Conservation (phyloP, 2,888 invertebrate species). For the Glaucopsyche alexis region DNA sequence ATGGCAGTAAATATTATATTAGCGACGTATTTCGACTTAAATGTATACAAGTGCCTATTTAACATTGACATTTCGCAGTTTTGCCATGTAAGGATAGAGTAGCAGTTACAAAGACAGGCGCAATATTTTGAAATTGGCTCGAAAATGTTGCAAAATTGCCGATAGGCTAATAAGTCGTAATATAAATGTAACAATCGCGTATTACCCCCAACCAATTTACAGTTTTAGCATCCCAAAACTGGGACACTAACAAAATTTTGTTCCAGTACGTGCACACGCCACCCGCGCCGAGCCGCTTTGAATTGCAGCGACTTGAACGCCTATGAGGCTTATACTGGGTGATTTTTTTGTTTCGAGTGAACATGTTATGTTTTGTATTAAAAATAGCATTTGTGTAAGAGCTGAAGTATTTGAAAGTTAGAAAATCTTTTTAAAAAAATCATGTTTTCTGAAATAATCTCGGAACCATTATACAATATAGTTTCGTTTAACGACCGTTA, state of each 20-base stretch:
- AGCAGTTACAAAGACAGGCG: not conserved
- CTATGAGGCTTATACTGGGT: no score
- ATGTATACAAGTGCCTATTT: not conserved
- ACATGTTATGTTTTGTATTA: no score
- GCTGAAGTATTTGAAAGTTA: no score
- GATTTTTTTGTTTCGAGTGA: no score
- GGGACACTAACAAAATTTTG: conserved; percentile 67
- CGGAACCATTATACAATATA: no score
- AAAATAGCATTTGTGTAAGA: no score
- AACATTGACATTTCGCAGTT: not conserved
- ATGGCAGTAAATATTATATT: not conserved
- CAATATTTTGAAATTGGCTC: not conserved
- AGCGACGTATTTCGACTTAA: not conserved
- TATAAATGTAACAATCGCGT: conserved; percentile 73
- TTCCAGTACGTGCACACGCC: conserved; percentile 57
- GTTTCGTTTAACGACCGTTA: no score
- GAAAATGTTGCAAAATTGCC: not conserved
- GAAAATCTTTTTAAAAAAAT: no score
- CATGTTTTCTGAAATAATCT: no score
- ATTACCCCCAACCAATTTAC: conserved; percentile 72
- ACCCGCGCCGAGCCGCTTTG: no score
- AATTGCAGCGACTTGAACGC: conserved; percentile 47
- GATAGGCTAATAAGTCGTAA: conserved; percentile 39
- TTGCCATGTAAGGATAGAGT: not conserved
- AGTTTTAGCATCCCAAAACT: conserved; percentile 71